phyloP scores from a whole-genome alignment of 2,888 invertebrate genomes.

The Adelphocoris suturalis region DNA sequence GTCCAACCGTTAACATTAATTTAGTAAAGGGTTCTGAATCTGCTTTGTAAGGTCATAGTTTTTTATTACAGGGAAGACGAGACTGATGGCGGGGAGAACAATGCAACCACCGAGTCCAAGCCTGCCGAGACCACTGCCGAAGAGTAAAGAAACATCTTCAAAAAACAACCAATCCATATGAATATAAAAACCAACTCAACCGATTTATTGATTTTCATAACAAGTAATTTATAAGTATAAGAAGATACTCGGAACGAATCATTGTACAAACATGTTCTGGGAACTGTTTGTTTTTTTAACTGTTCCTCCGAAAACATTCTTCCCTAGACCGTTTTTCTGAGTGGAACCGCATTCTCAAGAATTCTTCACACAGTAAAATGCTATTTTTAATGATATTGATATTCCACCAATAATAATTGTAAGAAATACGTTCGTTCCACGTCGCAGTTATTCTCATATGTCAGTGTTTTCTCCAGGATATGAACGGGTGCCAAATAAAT shows the following conservation, averaged over 20 bases:
- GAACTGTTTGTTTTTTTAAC: neutral
- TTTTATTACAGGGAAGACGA: neutral
- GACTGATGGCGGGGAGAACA: constrained; percentile 8
- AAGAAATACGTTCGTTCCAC: neutral
- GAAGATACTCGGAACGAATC: neutral
- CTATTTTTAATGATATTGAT: neutral
- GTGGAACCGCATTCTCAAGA: neutral
- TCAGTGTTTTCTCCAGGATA: neutral
- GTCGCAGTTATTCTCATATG: neutral
- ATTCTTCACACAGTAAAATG: neutral
- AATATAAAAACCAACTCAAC: constrained; percentile 5
- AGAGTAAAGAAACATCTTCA: constrained; percentile 3
- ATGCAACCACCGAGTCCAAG: neutral
- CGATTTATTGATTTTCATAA: neutral
- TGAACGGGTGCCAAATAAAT: constrained; percentile 1
- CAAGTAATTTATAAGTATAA: neutral
- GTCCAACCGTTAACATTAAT: too few relatives aligned
- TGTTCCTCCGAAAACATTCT: neutral
- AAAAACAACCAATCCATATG: neutral
- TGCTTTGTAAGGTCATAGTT: neutral
- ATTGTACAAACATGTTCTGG: neutral
- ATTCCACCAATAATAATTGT: neutral
- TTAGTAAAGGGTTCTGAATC: too few relatives aligned
- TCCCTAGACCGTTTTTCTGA: constrained; percentile 12
- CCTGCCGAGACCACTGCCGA: constrained; percentile 6